Base-by-base conservation (phyloP, 2,888 invertebrate species). In the Eupsilia transversa region DNA sequence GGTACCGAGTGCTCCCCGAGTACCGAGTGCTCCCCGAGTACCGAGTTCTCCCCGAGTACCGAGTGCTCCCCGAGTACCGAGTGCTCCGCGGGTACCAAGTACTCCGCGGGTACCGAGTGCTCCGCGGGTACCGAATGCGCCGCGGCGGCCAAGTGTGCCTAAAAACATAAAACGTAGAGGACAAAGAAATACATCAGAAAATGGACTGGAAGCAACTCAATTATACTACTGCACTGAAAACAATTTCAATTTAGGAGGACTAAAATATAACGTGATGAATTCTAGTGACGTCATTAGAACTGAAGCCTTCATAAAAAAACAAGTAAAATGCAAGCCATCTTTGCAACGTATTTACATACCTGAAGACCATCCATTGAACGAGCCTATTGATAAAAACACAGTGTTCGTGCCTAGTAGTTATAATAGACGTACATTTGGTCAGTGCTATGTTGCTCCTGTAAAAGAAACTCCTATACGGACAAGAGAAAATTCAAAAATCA, bases 401-500 rank as follows among this genome's bases (percentile, higher is more conserved):
- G 65, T 85, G 49, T 81, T 41, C 30, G 27, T 7, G 35, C 9
- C 75, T 57, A 57, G 35, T 60, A 66, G 27, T 68, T 54, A 75
- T 14, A 75, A 74, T 20, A 80, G 84, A 64, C 86, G 75, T 60
- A 84, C 87, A 17, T 88, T 89, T 76, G 87, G 88, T 10, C 89
- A 87, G 61, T 83, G 66, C 30, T 88, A 88, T 66, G 83, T 68
- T 52, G 75, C 85, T 85, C 85, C 88, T 84, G 64, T 84, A 30
- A 86, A 83, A 66, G 43, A 56, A 70, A 69, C 65, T 63, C 67
- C 82, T 72, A 63, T 72, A 43, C 72, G 74, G 57, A 65, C 82
- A 75, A 72, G 74, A 61, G 86, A 80, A 77, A 84, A 78, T 63
- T 71, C 63, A 41, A 81, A 76, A 82, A 82, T 64, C 54, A 81